phyloP scores from a whole-genome alignment of 2,113 vertebrate genomes.

The Brachyhypopomus occidentalis region DNA sequence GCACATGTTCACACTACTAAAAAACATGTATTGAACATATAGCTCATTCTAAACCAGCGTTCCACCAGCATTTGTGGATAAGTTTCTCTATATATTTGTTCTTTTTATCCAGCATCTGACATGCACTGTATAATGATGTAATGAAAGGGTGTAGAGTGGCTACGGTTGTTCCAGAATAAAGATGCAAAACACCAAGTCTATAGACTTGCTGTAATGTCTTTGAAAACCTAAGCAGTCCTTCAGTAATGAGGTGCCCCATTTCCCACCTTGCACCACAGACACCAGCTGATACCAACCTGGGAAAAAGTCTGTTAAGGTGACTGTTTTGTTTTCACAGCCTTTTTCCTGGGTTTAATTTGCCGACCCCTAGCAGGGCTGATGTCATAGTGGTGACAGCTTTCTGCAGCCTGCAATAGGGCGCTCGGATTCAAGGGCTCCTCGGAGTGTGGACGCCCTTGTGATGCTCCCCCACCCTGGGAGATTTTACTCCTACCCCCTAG shows the following conservation, averaged over 20 bases:
- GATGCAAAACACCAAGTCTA: too few species aligned
- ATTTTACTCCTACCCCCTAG: constrained; percentile 35
- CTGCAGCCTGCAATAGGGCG: neutral
- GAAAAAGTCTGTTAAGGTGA: neutral
- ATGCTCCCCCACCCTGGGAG: neutral
- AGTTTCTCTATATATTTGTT: too few species aligned
- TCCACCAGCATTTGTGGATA: too few species aligned
- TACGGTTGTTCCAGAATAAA: too few species aligned
- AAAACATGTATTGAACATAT: too few species aligned
- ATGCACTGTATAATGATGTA: too few species aligned
- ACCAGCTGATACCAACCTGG: neutral
- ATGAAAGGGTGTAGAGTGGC: too few species aligned
- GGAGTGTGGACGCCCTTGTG: neutral
- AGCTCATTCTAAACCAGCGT: too few species aligned
- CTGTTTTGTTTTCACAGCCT: neutral
- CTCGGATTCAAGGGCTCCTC: constrained; percentile 11
- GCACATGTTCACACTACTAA: too few species aligned
- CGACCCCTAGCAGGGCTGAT: neutral
- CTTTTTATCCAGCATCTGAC: too few species aligned
- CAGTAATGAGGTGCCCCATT: neutral
- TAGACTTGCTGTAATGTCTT: too few species aligned
- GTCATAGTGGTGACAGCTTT: neutral
- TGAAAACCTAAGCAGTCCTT: too few species aligned
- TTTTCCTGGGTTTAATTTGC: neutral
- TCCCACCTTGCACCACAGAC: neutral